These are phyloP conservation scores for Megaleporinus macrocephalus DNA, from an alignment of 2,113 vertebrate species.

Conservation along the genomic window DNA sequence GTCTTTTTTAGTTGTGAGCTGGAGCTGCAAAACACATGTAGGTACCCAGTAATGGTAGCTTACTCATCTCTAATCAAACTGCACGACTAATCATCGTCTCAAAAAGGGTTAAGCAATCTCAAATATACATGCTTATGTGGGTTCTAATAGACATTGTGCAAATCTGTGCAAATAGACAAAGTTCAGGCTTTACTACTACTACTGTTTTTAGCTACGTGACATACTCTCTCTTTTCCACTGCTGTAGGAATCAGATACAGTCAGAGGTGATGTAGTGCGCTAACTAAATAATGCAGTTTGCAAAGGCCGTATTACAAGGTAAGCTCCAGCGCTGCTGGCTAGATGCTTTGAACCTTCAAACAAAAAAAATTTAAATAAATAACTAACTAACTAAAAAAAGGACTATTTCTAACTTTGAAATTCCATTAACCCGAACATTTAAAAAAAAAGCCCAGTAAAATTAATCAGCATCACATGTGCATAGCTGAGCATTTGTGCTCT, in stretches of 20 bases:
- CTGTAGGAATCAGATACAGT: slow-evolving; percentile 30
- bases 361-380: too few species aligned
- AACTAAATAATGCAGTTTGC: slow-evolving; percentile 36
- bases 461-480: not conserved
- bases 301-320: not conserved
- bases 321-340: not conserved
- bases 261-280: not conserved
- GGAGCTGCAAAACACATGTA: not conserved
- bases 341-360: not conserved
- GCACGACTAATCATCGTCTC: not conserved
- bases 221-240: not conserved
- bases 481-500: not conserved
- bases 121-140: not conserved
- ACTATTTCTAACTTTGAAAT: too few species aligned
- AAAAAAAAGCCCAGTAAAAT: not conserved
- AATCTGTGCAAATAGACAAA: not conserved
- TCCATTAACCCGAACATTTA: too few species aligned
- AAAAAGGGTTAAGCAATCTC: not conserved
- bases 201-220: not conserved
- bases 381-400: too few species aligned
- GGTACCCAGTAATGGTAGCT: not conserved
- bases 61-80: not conserved
- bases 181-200: not conserved
- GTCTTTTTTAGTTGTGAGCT: not conserved
- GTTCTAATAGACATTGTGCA: too few species aligned